Base-by-base conservation (phyloP, 2,888 invertebrate species). In the Yponomeuta plumbellus region DNA sequence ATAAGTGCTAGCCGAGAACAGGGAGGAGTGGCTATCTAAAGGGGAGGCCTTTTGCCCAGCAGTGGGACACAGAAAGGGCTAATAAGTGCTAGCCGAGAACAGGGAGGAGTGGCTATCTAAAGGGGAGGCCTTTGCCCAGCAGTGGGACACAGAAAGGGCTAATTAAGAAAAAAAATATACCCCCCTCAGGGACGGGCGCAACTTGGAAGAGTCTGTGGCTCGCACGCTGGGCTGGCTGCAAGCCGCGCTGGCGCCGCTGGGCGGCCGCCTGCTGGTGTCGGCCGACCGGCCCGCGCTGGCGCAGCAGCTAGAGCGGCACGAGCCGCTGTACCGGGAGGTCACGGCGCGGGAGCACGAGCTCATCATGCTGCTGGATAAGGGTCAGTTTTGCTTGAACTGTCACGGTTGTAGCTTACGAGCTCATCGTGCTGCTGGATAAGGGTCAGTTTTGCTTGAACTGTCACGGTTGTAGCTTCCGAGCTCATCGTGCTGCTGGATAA, bases 401-500 rank as follows among this genome's bases (percentile, higher is more conserved):
- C 10, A 13, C 56, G 26, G 57, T 13, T 23, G 34, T 13, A 8
- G 22, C 3, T 63, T 20, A 98, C 77, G 98, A 98, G 86, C 95
- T 98, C 0, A 97, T 98, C 72, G 97, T 98, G 95, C 91, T 98
- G 20, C 84, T 98, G 40, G 98, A 98, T 79, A 98, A 97, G 86
- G 98, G 98, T 73, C 11, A 20, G 59, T 57, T 52, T 57, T 6
- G 26, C 17, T 58, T 34, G 20, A 39, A 64, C 17, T 6, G 10
- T 21, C 10, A 13, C 56, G 26, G 57, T 13, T 23, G 34, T 13
- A 8, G 22, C 3, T 63, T 20, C 98, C 77, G 98, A 98, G 86
- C 95, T 98, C 0, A 97, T 98, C 72, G 97, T 98, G 95, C 91
- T 98, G 20, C 84, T 98, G 40, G 98, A 98, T 79, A 98, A 97